phyloP scores from a whole-genome alignment of 2,113 vertebrate species.

The Chitala chitala region DNA sequence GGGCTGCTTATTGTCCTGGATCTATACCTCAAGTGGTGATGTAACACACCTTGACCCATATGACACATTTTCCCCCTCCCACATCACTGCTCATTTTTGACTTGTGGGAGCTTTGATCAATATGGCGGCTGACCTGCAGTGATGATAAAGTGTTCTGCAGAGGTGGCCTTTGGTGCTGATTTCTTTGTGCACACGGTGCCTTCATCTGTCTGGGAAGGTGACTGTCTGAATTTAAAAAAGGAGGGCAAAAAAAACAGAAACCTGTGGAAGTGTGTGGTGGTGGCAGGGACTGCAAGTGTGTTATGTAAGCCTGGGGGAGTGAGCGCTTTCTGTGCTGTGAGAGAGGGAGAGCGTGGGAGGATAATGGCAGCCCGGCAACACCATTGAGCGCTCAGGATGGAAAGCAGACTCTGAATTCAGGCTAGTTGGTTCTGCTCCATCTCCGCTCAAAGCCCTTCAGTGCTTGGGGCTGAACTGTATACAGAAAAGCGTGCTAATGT shows the following conservation, averaged over 20 bases:
- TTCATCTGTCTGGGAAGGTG: background rate
- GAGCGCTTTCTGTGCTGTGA: background rate
- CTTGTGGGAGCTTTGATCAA: no score
- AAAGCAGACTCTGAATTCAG: background rate
- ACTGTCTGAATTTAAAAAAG: background rate
- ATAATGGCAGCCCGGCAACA: slow-evolving; percentile 12
- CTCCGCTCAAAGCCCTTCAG: background rate
- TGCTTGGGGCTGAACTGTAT: background rate
- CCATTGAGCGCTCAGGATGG: background rate
- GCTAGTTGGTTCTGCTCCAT: background rate
- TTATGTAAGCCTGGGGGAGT: slow-evolving; percentile 25
- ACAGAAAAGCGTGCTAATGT: background rate
- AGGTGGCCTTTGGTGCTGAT: no score
- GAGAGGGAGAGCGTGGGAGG: slow-evolving; percentile 22
- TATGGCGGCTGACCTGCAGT: no score
- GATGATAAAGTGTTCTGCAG: no score
- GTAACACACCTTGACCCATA: no score
- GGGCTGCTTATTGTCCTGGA: no score
- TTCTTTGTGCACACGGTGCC: no score
- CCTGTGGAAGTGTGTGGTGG: background rate
- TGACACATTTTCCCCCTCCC: no score
- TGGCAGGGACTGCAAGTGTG: no score
- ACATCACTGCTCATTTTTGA: no score
- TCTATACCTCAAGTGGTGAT: no score
- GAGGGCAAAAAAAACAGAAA: no score